phyloP scores from a whole-genome alignment of 2,797 vertebrate species.

The Coregonus sp. region DNA sequence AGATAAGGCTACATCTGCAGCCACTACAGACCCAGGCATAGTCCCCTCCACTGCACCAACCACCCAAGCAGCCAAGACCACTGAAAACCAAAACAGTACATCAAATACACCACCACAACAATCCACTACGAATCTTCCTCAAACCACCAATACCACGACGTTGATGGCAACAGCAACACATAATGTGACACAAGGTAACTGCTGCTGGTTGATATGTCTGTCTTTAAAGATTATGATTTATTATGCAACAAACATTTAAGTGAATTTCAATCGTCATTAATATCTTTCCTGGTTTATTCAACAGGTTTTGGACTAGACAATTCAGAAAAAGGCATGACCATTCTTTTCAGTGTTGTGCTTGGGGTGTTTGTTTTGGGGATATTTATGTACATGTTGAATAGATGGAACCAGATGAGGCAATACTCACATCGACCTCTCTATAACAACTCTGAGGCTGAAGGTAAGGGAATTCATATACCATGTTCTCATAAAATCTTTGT shows the following conservation, averaged over 20 bases:
- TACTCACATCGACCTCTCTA: conserved; percentile 77
- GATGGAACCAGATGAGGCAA: conserved; percentile 69
- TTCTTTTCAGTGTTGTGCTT: conserved; percentile 71
- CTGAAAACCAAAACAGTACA: conserved; percentile 33
- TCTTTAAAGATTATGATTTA: background rate
- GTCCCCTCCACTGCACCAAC: conserved; percentile 20
- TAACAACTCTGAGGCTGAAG: conserved; percentile 62
- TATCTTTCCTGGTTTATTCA: conserved; percentile 6
- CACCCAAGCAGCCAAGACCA: conserved; percentile 30
- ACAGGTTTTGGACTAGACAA: conserved; percentile 50
- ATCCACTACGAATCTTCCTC: conserved; percentile 31
- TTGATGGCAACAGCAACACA: background rate
- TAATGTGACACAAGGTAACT: conserved; percentile 31
- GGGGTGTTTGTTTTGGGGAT: conserved; percentile 60
- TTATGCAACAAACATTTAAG: background rate
- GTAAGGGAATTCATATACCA: conserved; percentile 49
- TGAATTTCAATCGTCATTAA: background rate
- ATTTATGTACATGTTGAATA: conserved; percentile 59
- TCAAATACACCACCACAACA: conserved; percentile 19
- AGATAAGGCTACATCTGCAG: conserved; percentile 26
- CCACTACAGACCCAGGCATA: conserved; percentile 13
- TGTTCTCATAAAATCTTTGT: background rate
- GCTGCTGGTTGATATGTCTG: background rate
- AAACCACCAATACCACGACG: conserved; percentile 24
- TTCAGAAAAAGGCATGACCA: conserved; percentile 72